Conservation (phyloP, 2,888 invertebrate species). For the Chaetogeoica ovagalla region DNA sequence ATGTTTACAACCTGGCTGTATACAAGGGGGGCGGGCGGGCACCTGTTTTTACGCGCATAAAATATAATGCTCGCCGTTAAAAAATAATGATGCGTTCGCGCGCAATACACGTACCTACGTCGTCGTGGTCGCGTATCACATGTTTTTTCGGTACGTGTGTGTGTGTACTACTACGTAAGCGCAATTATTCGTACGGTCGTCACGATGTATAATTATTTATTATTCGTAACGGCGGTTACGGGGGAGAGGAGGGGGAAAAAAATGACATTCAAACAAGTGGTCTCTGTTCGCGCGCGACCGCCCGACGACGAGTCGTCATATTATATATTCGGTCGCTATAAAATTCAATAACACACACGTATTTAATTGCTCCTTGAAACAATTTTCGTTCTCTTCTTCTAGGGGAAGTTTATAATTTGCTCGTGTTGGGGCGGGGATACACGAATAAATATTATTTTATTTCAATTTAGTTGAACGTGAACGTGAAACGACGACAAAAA, state of each 20-base stretch:
- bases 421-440: too few relatives aligned
- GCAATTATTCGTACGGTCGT: background rate
- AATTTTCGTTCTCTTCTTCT: too few relatives aligned
- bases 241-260: background rate
- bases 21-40: conserved; percentile 44
- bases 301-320: conserved; percentile 16
- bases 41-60: conserved; percentile 44
- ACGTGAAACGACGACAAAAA: background rate
- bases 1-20: conserved; percentile 51
- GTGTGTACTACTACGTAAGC: background rate
- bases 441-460: too few relatives aligned
- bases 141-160: background rate
- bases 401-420: too few relatives aligned
- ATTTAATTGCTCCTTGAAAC: too few relatives aligned
- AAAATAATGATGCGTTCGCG: background rate
- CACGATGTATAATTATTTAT: background rate
- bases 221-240: too few relatives aligned
- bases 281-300: background rate
- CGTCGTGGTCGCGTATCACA: background rate
- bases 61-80: background rate
- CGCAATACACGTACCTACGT: background rate
- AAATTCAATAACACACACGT: too few relatives aligned
- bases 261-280: conserved; percentile 39
- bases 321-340: too few relatives aligned
- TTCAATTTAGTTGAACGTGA: background rate